Evolutionary conservation across 1,140 invertebrate genomes (phyloP), one percentile per base, ranked within the genome.

Genomic region (Ceratina calcarata): DNA sequence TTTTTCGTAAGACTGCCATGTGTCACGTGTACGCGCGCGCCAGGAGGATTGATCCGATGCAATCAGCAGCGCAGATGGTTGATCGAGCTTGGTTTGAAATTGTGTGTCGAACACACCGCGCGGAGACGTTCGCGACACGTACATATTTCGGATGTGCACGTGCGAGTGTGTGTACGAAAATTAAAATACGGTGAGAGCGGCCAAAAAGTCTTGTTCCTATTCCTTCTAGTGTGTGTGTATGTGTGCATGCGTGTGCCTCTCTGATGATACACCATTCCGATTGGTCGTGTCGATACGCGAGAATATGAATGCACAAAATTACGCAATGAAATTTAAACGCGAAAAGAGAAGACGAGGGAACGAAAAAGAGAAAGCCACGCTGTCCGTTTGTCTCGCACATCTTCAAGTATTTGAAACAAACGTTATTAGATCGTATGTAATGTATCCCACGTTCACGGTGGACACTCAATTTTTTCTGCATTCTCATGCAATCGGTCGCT

Each of bases 141-240:
- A 74, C 7, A 22, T 61, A 18, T 45, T n/a, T 58, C 18, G 27
- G 24, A 24, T 45, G 69, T 69, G 37, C 57, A 61, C 60, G 58
- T 64, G 76, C 45, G 55, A 12, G 70, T 20, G 70, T 61, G n/a
- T 70, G 67, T 70, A 58, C 53, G 70, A 72, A 62, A 60, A 60
- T 68, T 7, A 62, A 45, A 60, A 60, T 65, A 78, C 68, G 78
- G 55, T 86, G 81, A 76, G 81, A 76, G 72, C 71, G 78, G 80
- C 85, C 79, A 86, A 87, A 85, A 86, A 82, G 83, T 87, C 86
- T 87, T 87, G 86, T 87, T 87, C 86, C 86, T 87, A 87, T 87
- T 86, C 83, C 83, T 87, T 82, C 78, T 82, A 87, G 76, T 81
- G 78, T 80, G 83, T 78, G 70, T 83, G 64, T 69, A 51, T 60